Percentiles rank a stretch among this genome's conserved stretches.
Evolutionary conservation across 2,888 invertebrate species (phyloP).

Genomic region (Drosophila peninsularis): DNA sequence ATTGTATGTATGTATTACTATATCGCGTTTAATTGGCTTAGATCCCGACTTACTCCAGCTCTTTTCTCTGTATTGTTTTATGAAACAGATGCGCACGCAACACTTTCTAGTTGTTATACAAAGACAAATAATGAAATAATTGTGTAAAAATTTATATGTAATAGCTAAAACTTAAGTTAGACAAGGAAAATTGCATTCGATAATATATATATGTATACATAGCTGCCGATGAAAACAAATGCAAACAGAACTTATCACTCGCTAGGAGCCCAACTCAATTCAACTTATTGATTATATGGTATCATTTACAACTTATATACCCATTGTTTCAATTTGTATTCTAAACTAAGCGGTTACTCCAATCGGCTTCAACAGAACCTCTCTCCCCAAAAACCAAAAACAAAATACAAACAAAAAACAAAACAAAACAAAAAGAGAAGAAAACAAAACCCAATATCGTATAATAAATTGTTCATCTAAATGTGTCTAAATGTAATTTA

Average conservation of each 20-base stretch:
- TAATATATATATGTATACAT: conserved; percentile 24
- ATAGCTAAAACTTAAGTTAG: conserved; percentile 78
- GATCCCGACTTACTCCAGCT: conserved; percentile 9
- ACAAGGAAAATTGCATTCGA: conserved; percentile 69
- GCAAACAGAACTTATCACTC: conserved; percentile 66
- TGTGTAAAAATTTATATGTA: conserved; percentile 76
- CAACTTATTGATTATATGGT: conserved; percentile 45
- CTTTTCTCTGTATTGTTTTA: conserved; percentile 36
- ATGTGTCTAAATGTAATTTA: conserved; percentile 79
- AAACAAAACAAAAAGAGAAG: background rate
- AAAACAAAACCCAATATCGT: conserved; percentile 47
- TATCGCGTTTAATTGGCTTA: conserved; percentile 47
- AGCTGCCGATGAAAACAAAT: conserved; percentile 48
- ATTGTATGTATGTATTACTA: conserved; percentile 39
- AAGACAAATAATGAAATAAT: conserved; percentile 73
- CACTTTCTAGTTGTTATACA: conserved; percentile 78
- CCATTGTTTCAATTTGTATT: conserved; percentile 66
- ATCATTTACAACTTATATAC: conserved; percentile 52
- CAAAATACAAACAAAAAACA: conserved; percentile 3
- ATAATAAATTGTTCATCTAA: conserved; percentile 74
- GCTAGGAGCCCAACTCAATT: conserved; percentile 61
- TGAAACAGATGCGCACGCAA: conserved; percentile 46
- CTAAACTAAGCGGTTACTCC: conserved; percentile 46
- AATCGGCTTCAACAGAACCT: conserved; percentile 59
- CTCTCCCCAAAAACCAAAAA: conserved; percentile 34